Base-by-base conservation (phyloP, 2,888 invertebrate species). In the Eremobia ochroleuca region DNA sequence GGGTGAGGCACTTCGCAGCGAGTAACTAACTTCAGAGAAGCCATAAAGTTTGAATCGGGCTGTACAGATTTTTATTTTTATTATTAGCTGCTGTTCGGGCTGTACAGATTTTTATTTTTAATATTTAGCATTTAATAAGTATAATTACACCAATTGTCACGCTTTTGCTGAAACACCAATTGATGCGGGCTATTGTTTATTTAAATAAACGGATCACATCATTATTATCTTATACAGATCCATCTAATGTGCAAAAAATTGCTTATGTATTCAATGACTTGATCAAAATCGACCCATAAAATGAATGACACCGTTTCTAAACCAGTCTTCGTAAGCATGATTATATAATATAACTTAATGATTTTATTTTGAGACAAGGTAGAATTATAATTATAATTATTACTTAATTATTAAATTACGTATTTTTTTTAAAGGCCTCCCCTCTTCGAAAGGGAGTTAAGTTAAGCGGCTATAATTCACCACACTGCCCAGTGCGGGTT, bases 401-500 rank as follows among this genome's bases (percentile, higher is more conserved):
- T n/a, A n/a, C n/a, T n/a, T 52, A 18, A 52, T 58, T 21, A 37
- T 49, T 2, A 2, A 34, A 52, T 85, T 85, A 81, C 68, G 64
- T 74, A 77, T 80, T 73, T 66, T 81, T 77, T 61, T n/a, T n/a
- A n/a, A n/a, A 55, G n/a, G n/a, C 52, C n/a, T 11, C 25, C 4
- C 4, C 52, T n/a, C n/a, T n/a, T 55, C 52, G 52, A n/a, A 4
- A 55, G 9, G n/a, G n/a, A 55, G 11, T n/a, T n/a, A n/a, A n/a
- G n/a, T n/a, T n/a, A n/a, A n/a, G n/a, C n/a, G 52, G n/a, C n/a
- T 55, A 11, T 55, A 11, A 11, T n/a, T 1, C 11, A 55, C n/a
- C n/a, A 55, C 4, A n/a, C 11, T n/a, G n/a, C 52, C 52, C 2
- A 55, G 11, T n/a, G 52, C 3, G 49, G 25, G 8, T 25, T 49